Conservation (phyloP, 2,888 invertebrate species). For the Melanostoma mellinum region DNA sequence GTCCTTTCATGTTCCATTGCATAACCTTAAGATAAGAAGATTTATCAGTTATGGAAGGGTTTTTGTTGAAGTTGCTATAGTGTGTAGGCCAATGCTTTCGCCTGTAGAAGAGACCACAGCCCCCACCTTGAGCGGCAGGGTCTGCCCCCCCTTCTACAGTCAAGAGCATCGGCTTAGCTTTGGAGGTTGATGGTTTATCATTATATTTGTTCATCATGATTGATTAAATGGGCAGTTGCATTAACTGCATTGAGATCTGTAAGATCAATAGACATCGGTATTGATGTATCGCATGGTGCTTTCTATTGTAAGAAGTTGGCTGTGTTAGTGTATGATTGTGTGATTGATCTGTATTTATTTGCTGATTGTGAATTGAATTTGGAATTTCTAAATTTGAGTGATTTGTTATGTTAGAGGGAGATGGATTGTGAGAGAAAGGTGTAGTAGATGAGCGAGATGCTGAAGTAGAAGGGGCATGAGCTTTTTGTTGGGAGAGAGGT, state of each 20-base stretch:
- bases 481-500: too few relatives aligned
- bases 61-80: neutral
- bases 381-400: neutral
- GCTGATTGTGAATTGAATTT: constrained; percentile 3
- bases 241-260: neutral
- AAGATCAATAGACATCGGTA: too few relatives aligned
- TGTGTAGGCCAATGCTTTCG: neutral
- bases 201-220: constrained; percentile 6
- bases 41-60: neutral
- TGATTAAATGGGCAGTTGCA: neutral
- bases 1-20: constrained; percentile 1
- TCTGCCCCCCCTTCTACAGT: too few relatives aligned
- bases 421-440: too few relatives aligned
- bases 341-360: neutral
- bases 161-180: too few relatives aligned
- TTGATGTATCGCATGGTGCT: too few relatives aligned
- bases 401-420: too few relatives aligned
- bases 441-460: too few relatives aligned
- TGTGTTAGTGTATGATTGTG: neutral
- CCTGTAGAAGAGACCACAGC: neutral
- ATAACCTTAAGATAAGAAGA: neutral
- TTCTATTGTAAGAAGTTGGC: neutral
- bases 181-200: neutral
- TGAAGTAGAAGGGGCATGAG: too few relatives aligned
- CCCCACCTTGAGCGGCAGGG: neutral